These are phyloP conservation scores for Mesopsocus fuscifrons DNA, from an alignment of 2,888 invertebrate species.

Conservation along the genomic window DNA sequence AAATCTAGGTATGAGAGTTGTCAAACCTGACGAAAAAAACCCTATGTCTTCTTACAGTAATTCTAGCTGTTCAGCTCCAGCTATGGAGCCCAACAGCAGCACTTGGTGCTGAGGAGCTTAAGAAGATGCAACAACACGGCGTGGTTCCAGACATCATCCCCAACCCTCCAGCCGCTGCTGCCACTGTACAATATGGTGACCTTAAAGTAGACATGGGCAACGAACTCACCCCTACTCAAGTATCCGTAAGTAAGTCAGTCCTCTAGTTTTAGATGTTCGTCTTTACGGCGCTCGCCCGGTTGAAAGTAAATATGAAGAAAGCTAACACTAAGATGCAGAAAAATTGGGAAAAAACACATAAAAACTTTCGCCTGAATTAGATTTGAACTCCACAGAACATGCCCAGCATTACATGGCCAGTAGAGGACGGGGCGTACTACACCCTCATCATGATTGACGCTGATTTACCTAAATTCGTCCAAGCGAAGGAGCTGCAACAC, in stretches of 20 bases:
- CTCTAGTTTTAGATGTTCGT: too few species aligned
- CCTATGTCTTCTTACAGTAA: too few species aligned
- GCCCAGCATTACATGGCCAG: background rate
- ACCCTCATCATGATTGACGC: background rate
- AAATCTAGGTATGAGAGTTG: too few species aligned
- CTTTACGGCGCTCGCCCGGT: too few species aligned
- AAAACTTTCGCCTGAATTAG: background rate
- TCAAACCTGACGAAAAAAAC: too few species aligned
- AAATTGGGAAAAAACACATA: background rate
- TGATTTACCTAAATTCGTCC: background rate
- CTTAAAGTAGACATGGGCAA: background rate
- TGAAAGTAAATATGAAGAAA: too few species aligned
- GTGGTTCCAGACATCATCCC: background rate
- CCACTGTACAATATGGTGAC: background rate
- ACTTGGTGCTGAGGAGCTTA: background rate
- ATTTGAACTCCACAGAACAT: background rate
- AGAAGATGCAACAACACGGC: background rate
- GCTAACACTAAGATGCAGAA: too few species aligned
- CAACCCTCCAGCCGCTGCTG: background rate
- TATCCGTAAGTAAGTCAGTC: slow-evolving; percentile 17
- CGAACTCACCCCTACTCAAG: background rate
- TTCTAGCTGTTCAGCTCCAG: too few species aligned
- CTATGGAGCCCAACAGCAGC: too few species aligned
- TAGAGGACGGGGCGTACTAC: background rate
- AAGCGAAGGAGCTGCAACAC: slow-evolving; percentile 65